phyloP scores from a whole-genome alignment of 2,888 invertebrate species.

The Pristionchus mayeri region DNA sequence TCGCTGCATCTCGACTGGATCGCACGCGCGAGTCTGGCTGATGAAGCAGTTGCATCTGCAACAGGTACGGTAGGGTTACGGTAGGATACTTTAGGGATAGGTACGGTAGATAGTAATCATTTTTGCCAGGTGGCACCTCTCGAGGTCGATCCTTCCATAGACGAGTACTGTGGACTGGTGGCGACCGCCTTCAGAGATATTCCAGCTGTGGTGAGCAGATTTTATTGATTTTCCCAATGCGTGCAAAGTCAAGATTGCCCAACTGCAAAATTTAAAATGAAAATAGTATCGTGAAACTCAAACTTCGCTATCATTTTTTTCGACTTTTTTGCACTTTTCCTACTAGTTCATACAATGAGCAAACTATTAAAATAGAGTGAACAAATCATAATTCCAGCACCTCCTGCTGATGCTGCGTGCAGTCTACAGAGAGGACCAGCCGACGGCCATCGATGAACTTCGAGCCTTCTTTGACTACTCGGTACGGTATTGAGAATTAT shows the following conservation, averaged over 20 bases:
- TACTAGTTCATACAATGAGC: too few species aligned
- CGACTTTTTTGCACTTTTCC: too few species aligned
- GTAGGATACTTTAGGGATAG: neutral
- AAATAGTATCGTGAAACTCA: too few species aligned
- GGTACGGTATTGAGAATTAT: too few species aligned
- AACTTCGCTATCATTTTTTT: too few species aligned
- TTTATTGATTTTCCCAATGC: too few species aligned
- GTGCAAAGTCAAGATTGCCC: too few species aligned
- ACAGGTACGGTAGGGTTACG: constrained; percentile 27
- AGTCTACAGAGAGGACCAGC: constrained; percentile 9
- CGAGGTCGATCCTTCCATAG: constrained; percentile 7
- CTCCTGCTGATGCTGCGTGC: constrained; percentile 42
- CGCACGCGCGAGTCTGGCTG: constrained; percentile 42
- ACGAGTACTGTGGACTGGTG: constrained; percentile 26
- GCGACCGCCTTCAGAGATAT: constrained; percentile 24
- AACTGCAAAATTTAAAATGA: too few species aligned
- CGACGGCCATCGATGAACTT: constrained; percentile 25
- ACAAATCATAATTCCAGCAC: neutral
- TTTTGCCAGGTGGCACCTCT: neutral
- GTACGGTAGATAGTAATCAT: too few species aligned
- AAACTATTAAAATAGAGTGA: too few species aligned
- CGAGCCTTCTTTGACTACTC: constrained; percentile 42
- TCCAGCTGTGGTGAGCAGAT: constrained; percentile 24
- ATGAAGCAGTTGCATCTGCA: constrained; percentile 44
- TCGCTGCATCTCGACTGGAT: constrained; percentile 39